Base-by-base conservation (phyloP, 2,797 vertebrate genomes). In the Benthosema pterotum region DNA sequence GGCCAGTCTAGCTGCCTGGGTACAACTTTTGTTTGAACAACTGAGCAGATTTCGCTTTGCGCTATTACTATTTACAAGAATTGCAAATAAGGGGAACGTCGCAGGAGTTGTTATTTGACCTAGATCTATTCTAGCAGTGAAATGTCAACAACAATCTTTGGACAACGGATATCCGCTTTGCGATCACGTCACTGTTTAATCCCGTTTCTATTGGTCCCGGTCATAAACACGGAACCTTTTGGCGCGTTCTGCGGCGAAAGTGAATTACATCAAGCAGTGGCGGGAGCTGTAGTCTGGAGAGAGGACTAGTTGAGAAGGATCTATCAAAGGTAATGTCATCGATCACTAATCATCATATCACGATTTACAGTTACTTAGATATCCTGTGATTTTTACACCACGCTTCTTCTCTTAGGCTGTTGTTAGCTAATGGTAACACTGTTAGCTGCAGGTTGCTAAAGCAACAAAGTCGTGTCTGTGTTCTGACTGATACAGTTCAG, bases 231-330 rank as follows among this genome's bases (percentile, higher is more conserved):
- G 77, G 72, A 90, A 75, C 4, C 11, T 55, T 72, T 66, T 67
- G 78, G 80, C 83, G 79, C 81, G 9, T 73, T 83, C 60, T 2
- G 11, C 60, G 58, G 77, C 62, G 67, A 79, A 77, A 71, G 69
- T 65, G 49, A 77, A 74, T 84, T 85, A 12, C 86, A 66, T 14
- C 1, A 18, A 63, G 74, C 0, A 9, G 73, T 92, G 92, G 92
- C 91, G 92, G 89, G 92, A 92, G 88, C 46, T 71, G 53, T 67
- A 77, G 69, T 83, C 65, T 63, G 48, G 4, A 12, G 4, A 12
- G 5, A 32, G 12, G 43, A 2, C 16, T 43, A 60, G 60, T 15
- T 1, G 13, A 55, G 57, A 60, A 50, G 28, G 3, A 14, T 14
- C 45, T 5, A 11, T 57, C 19, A 52, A 11, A 52, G 48, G 57